Percentiles rank a stretch among this genome's conserved stretches.
Evolutionary conservation across 2,888 invertebrate genomes (phyloP).

Genomic region (Megalurothrips usitatus): DNA sequence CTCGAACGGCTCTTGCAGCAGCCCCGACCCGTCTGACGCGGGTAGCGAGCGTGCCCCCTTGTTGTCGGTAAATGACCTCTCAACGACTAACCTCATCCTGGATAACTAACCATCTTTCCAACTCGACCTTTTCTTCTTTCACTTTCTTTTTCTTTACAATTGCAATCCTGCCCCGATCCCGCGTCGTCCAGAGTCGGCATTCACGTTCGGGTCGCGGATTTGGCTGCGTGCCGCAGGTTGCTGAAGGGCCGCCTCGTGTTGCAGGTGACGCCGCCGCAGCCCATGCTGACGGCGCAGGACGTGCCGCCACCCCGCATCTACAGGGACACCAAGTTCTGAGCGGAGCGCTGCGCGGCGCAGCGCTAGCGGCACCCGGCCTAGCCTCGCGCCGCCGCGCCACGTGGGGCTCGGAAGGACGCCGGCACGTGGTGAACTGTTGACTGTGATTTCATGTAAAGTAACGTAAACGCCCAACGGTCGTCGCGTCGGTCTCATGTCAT

Average conservation of each 20-base stretch:
- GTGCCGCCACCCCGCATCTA: neutral
- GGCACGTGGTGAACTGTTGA: neutral
- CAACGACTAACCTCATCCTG: neutral
- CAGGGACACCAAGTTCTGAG: neutral
- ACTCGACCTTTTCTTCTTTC: neutral
- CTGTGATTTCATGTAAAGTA: conserved; percentile 23
- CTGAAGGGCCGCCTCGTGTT: neutral
- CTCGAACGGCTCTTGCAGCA: neutral
- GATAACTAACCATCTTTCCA: neutral
- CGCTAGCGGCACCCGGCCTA: too few relatives aligned
- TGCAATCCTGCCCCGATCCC: too few relatives aligned
- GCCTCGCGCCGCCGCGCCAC: too few relatives aligned
- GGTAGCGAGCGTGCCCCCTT: conserved; percentile 2
- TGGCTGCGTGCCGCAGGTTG: too few relatives aligned
- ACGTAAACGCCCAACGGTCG: too few relatives aligned
- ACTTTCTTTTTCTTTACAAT: too few relatives aligned
- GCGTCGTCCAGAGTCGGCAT: too few relatives aligned
- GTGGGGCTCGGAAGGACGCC: too few relatives aligned
- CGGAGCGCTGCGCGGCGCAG: too few relatives aligned
- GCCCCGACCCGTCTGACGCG: neutral
- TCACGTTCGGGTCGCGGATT: too few relatives aligned
- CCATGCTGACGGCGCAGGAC: neutral
- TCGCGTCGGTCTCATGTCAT: too few relatives aligned
- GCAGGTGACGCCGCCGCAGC: conserved; percentile 1
- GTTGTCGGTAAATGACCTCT: neutral